Evolutionary conservation across 2,888 invertebrate species (phyloP).

Genomic region (Apocheima hispidaria): DNA sequence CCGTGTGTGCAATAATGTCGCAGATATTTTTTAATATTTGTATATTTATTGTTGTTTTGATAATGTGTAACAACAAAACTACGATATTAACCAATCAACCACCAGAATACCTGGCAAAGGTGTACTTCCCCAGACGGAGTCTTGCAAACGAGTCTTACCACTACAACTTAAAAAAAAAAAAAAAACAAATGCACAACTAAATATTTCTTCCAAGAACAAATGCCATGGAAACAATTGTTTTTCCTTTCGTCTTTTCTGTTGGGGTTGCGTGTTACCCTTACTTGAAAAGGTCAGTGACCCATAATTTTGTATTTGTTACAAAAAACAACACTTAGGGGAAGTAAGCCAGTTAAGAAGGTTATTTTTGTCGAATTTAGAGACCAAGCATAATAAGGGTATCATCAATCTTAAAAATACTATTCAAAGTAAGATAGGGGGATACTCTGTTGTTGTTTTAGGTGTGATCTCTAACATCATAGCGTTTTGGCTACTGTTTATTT

Average conservation of each 20-base stretch:
- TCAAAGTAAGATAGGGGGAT: background rate
- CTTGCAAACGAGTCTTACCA: too few relatives aligned
- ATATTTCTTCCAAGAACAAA: constrained; percentile 31
- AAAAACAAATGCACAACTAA: too few relatives aligned
- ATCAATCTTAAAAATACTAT: background rate
- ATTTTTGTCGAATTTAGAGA: constrained; percentile 8
- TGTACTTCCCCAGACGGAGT: too few relatives aligned
- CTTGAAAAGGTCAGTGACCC: constrained; percentile 50
- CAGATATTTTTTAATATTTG: too few relatives aligned
- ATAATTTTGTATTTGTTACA: constrained; percentile 42
- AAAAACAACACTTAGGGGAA: constrained; percentile 34
- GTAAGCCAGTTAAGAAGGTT: constrained; percentile 14
- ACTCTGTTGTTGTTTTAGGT: background rate
- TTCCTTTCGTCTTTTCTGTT: constrained; percentile 44
- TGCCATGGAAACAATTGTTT: constrained; percentile 40
- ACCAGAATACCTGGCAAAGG: too few relatives aligned
- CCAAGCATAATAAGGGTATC: background rate
- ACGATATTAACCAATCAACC: too few relatives aligned
- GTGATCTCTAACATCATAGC: too few relatives aligned
- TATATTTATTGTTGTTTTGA: too few relatives aligned
- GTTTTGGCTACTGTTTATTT: too few relatives aligned
- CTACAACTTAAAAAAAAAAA: too few relatives aligned
- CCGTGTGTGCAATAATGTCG: too few relatives aligned
- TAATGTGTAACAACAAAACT: too few relatives aligned
- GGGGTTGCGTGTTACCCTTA: constrained; percentile 55